phyloP scores from a whole-genome alignment of 2,888 invertebrate genomes.

The Diachrysia chrysitis region DNA sequence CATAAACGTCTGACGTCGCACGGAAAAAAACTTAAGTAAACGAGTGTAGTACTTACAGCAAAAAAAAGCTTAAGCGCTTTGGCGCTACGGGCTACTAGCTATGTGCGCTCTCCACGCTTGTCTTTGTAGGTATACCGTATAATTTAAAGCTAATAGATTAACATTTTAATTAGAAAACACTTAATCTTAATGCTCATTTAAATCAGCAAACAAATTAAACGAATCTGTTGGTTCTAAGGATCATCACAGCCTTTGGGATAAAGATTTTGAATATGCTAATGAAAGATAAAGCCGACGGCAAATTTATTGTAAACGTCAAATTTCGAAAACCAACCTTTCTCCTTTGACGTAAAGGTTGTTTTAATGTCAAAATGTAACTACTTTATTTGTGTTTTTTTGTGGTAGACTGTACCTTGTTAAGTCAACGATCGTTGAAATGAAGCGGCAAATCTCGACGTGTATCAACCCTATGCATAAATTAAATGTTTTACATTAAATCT shows the following conservation, averaged over 20 bases:
- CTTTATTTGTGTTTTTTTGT: too few species aligned
- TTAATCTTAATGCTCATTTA: conserved; percentile 10
- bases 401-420: conserved; percentile 22
- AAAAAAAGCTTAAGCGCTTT: too few species aligned
- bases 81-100: too few species aligned
- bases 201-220: conserved; percentile 15
- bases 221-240: conserved; percentile 24
- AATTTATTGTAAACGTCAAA: not conserved
- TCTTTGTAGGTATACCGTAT: too few species aligned
- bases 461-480: conserved; percentile 66
- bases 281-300: not conserved
- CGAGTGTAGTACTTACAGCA: too few species aligned
- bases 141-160: too few species aligned
- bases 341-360: too few species aligned
- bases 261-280: conserved; percentile 52
- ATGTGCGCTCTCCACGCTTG: too few species aligned
- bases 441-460: conserved; percentile 41
- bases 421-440: conserved; percentile 39
- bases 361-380: too few species aligned
- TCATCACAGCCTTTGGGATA: conserved; percentile 23
- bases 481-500: conserved; percentile 56
- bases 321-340: not conserved
- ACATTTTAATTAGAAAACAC: not conserved
- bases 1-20: too few species aligned
- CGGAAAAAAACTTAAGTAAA: too few species aligned